A percentile compares a stretch with the other conserved stretches of the same genome.
Conservation (phyloP, 1,140 invertebrate species). For the Ceratosolen fusciceps region DNA sequence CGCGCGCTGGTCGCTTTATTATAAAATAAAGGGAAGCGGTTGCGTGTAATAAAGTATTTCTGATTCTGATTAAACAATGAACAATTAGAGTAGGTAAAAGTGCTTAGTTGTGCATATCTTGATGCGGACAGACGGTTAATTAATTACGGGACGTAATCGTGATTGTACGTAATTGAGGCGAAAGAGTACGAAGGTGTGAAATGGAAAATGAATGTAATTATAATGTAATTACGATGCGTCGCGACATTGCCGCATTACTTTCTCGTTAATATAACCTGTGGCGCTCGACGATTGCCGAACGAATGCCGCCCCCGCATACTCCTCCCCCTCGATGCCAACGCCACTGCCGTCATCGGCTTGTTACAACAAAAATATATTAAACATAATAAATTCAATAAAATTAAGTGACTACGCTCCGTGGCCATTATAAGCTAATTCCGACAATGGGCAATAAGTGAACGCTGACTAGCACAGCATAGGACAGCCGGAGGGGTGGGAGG, state of each 20-base stretch:
- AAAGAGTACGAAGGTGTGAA: slow-evolving; percentile 38
- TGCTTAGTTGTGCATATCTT: background rate
- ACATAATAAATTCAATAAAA: slow-evolving; percentile 27
- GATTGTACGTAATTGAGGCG: slow-evolving; percentile 42
- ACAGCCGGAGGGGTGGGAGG: no score
- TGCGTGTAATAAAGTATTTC: no score
- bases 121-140: slow-evolving; percentile 19
- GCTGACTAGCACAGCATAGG: background rate
- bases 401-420: no score
- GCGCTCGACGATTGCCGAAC: no score
- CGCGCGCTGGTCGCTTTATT: no score
- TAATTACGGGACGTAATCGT: slow-evolving; percentile 36
- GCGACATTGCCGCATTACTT: background rate
- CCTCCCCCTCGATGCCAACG: no score
- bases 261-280: slow-evolving; percentile 2
- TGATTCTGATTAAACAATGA: no score
- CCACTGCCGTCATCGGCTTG: no score
- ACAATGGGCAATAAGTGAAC: slow-evolving; percentile 25
- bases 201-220: slow-evolving; percentile 25
- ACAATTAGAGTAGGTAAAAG: background rate
- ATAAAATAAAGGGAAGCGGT: no score
- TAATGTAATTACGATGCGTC: background rate
- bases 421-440: background rate
- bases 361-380: no score
- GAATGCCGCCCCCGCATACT: no score